Percentiles rank a stretch among this genome's conserved stretches.
Conservation (phyloP, 2,888 invertebrate genomes). For the Dryadula phaetusa region DNA sequence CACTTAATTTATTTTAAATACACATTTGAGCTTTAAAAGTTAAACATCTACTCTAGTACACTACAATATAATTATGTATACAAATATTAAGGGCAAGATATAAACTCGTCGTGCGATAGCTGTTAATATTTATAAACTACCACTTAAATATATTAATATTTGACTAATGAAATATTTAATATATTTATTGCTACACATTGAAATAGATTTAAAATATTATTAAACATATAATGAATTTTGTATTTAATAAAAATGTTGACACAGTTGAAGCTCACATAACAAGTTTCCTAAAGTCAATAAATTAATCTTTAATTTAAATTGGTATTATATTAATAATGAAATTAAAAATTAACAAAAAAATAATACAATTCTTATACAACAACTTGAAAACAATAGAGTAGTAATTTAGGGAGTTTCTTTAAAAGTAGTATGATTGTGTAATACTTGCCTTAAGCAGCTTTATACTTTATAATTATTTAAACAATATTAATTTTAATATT, state of each 20-base stretch:
- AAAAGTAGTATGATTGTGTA: too few relatives aligned
- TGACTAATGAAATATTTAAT: neutral
- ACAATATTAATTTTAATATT: too few relatives aligned
- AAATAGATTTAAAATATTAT: neutral
- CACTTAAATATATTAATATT: constrained; percentile 31
- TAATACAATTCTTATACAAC: too few relatives aligned
- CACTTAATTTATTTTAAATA: constrained; percentile 15
- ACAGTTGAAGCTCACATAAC: neutral
- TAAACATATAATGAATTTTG: neutral
- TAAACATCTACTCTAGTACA: constrained; percentile 45
- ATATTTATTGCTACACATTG: neutral
- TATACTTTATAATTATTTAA: too few relatives aligned
- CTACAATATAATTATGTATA: constrained; percentile 15
- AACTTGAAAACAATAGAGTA: too few relatives aligned
- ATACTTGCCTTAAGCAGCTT: too few relatives aligned
- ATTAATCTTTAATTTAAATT: too few relatives aligned
- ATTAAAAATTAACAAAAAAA: too few relatives aligned
- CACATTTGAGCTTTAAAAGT: constrained; percentile 44
- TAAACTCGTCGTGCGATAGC: constrained; percentile 72
- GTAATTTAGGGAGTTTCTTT: too few relatives aligned
- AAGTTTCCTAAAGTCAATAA: too few relatives aligned
- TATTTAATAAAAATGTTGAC: neutral
- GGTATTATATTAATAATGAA: too few relatives aligned
- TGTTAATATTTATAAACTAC: constrained; percentile 52
- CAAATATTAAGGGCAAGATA: constrained; percentile 64